Evolutionary conservation across 1,140 invertebrate genomes (phyloP), one percentile per base, ranked within the genome.

Genomic region (Sitophilus oryzae): DNA sequence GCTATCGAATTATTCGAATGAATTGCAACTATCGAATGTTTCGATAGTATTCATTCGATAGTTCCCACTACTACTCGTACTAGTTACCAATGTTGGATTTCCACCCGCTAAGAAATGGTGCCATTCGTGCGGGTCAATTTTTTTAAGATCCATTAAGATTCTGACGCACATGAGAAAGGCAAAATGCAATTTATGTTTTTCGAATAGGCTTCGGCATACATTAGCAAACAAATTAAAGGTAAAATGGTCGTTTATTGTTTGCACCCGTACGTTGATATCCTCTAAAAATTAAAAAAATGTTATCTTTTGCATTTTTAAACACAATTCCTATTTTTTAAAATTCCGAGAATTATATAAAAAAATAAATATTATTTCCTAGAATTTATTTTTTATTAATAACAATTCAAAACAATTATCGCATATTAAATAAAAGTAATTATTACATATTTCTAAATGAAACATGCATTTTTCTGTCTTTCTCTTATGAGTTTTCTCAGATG

Each of bases 121-220:
- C 81, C 81, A 85, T 64, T 83, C 81, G 5, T 73, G 73, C 0
- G 72, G 68, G 59, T 82, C 72, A 4, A 85, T 76, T 43, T 62
- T 53, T 25, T 68, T 56, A 2, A 63, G 58, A 30, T 74, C 68
- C 64, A 78, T 74, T 41, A 71, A 62, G 22, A 80, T 78, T 20
- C 77, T 60, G 2, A 70, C 68, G 41, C 75, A 76, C 3, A 81
- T 57, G 0, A 81, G 62, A 58, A 86, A 84, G 0, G 83, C 82
- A 68, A 86, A 86, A 48, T 84, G 76, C 5, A 87, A 60, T 69
- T 86, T 87, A 64, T 88, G 81, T 58, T 78, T 84, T 65, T 87
- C 84, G 71, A 88, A 88, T 9, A 88, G 70, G 40, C 84, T 86
- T 44, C 82, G 72, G 63, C 83, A 86, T 16, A 88, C 80, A 57